Percentiles rank a stretch among this genome's conserved stretches.
Conservation (phyloP, 2,888 invertebrate genomes). For the Nesidiocoris tenuis region DNA sequence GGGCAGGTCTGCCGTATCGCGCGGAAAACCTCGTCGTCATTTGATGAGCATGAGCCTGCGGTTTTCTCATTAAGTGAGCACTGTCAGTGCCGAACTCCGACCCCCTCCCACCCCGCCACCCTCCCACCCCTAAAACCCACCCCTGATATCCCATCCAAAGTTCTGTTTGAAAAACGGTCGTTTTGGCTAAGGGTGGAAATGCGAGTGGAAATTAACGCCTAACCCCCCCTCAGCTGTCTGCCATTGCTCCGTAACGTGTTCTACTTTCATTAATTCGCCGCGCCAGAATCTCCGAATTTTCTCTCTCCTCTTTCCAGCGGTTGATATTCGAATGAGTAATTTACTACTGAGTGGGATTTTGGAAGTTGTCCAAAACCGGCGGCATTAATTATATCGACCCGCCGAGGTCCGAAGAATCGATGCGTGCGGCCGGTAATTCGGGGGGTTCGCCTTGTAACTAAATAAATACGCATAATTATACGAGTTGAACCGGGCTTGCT, state of each 20-base stretch:
- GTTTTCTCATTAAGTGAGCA: background rate
- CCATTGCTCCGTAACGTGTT: background rate
- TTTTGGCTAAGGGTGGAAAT: background rate
- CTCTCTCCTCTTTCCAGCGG: background rate
- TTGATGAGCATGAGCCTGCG: background rate
- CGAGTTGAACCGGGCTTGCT: too few relatives aligned
- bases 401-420: too few relatives aligned
- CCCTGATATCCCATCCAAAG: background rate
- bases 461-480: too few relatives aligned
- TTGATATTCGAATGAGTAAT: background rate
- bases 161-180: background rate
- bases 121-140: too few relatives aligned
- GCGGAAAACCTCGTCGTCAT: background rate
- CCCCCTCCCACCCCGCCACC: too few relatives aligned
- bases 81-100: background rate
- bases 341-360: background rate
- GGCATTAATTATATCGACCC: too few relatives aligned
- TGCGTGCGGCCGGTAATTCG: too few relatives aligned
- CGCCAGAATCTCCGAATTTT: background rate
- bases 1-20: background rate
- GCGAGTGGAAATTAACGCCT: background rate
- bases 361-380: background rate
- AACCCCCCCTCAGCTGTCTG: background rate
- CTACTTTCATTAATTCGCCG: background rate
- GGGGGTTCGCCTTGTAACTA: too few relatives aligned